Conservation (phyloP, 1,140 invertebrate species). For the Drosophila pseudoananassae region DNA sequence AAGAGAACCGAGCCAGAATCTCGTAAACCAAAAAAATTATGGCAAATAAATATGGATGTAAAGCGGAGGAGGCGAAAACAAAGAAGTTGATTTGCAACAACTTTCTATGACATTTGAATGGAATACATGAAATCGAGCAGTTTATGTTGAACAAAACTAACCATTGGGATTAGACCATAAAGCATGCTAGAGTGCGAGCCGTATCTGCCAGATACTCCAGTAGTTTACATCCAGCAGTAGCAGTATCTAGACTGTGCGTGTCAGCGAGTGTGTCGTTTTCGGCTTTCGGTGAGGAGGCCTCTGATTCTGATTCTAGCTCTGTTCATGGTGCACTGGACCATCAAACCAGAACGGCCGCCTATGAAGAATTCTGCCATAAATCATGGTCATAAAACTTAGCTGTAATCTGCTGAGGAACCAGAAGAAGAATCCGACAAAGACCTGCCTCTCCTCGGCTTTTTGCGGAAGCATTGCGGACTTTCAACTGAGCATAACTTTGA, state of each 20-base stretch:
- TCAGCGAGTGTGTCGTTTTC: constrained; percentile 55
- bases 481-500: constrained; percentile 57
- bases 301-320: constrained; percentile 23
- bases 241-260: constrained; percentile 53
- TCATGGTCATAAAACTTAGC: constrained; percentile 74
- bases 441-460: constrained; percentile 7
- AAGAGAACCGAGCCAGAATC: background rate
- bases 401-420: constrained; percentile 38
- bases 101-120: constrained; percentile 68
- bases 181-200: constrained; percentile 38
- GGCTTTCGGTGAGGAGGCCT: constrained; percentile 19
- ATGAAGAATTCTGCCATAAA: constrained; percentile 80
- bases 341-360: constrained; percentile 80
- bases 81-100: constrained; percentile 38
- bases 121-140: constrained; percentile 75
- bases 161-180: constrained; percentile 61
- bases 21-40: constrained; percentile 36
- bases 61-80: constrained; percentile 1
- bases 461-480: constrained; percentile 57
- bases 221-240: constrained; percentile 5
- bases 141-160: constrained; percentile 77
- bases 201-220: constrained; percentile 34
- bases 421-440: constrained; percentile 1
- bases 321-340: constrained; percentile 70
- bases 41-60: constrained; percentile 36